Evolutionary conservation across 2,888 invertebrate species (phyloP).

Genomic region (Cheilosia impressa): DNA sequence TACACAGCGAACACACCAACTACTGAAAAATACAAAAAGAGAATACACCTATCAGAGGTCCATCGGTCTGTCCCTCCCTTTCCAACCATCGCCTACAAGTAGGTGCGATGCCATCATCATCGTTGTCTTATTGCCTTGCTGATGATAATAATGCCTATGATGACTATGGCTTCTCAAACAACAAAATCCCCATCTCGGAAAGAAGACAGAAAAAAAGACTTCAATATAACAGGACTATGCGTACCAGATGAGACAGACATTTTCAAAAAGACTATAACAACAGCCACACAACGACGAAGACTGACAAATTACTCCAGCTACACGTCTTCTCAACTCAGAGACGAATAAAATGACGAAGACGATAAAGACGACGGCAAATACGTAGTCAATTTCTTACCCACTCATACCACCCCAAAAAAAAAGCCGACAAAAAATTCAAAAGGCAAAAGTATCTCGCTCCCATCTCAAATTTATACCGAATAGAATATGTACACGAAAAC

Average conservation of each 20-base stretch:
- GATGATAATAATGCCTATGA: constrained; percentile 67
- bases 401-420: constrained; percentile 47
- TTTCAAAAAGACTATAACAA: constrained; percentile 35
- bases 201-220: constrained; percentile 31
- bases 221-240: constrained; percentile 73
- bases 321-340: constrained; percentile 53
- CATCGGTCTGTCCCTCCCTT: constrained; percentile 17
- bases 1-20: constrained; percentile 15
- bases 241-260: constrained; percentile 71
- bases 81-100: constrained; percentile 32
- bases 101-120: constrained; percentile 70
- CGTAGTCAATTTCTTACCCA: constrained; percentile 58
- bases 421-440: constrained; percentile 1
- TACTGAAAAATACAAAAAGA: neutral
- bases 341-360: constrained; percentile 62
- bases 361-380: constrained; percentile 75
- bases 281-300: constrained; percentile 47
- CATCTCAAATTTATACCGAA: neutral
- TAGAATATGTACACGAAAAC: constrained; percentile 47
- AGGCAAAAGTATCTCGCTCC: constrained; percentile 14
- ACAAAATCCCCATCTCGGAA: constrained; percentile 43
- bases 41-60: no score
- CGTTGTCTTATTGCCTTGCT: constrained; percentile 68
- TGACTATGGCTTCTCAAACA: constrained; percentile 53
- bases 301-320: constrained; percentile 71